Evolutionary conservation across 2,888 invertebrate species (phyloP), one percentile per base, ranked within the genome.

Genomic region (Arge pagana): DNA sequence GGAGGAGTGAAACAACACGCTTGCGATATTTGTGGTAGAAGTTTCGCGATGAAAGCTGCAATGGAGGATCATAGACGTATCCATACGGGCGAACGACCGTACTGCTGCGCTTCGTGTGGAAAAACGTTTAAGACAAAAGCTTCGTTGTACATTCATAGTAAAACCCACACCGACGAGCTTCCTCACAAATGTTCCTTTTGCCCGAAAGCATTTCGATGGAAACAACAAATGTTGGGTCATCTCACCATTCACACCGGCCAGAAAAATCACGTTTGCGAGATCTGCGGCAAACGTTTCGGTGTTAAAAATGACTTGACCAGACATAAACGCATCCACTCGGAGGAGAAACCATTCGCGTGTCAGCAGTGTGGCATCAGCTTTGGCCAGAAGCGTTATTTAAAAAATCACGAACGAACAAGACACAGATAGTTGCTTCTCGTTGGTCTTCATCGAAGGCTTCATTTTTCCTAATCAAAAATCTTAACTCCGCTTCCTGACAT

Each of bases 311-410:
- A 82, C 56, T 66, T 85, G 55, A 77, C 80, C 36, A 75, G 82
- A 1, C 85, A 85, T 67, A 70, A 74, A 59, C 77, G 79, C 18
- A 80, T 81, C 52, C 85, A 85, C 62, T 56, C 70, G 1, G 68
- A 71, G 1, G 78, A 76, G 1, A 78, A 77, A 56, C 72, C 70
- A 1, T 79, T 70, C 63, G 59, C 67, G 4, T 84, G 83, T 59
- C 64, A 70, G 3, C 62, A 71, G 21, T 85, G 85, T 62, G 73
- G 71, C 0, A 68, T 72, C 36, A 70, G 68, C 21, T 82, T 83
- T 62, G 78, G 80, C 3, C 82, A 83, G 62, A 72, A 72, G 55
- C 70, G 83, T 16, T 83, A 83, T 63, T 66, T 84, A 11, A 78
- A 77, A 45, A 81, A 77, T 56, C 84, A 84, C 62, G 62, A 28